Base-by-base conservation (phyloP, 2,888 invertebrate species). In the Drosophila parthenogenetica region DNA sequence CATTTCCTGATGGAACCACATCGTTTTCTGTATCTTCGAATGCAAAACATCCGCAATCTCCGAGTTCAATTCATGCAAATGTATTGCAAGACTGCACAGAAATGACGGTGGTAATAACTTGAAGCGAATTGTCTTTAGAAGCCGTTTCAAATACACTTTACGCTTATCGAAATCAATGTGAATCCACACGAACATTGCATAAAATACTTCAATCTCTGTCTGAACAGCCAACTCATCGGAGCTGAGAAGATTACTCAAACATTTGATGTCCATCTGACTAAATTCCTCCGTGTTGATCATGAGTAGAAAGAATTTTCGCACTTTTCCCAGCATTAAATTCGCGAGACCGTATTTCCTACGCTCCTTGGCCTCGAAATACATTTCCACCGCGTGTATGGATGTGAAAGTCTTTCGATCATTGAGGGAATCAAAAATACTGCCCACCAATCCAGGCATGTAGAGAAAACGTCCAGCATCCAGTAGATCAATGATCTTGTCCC, bases 151-250 rank as follows among this genome's bases (percentile, higher is more conserved):
- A 14, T 19, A 43, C 19, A 19, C 7, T 32, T 35, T 10, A 32
- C 32, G 54, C 8, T 2, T 1, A 3, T 49, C 17, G 13, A 17
- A 1, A 0, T 43, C 43, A 2, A 5, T 3, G 7, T 54, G 43
- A 11, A 43, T 5, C 54, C 54, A 54, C 43, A 35, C 5, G 5
- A 54, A 35, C 3, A 35, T 19, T 0, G 54, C 29, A 32, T 43
- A 54, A n/a, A 54, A 54, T 17, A 54, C 54, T 19, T 54, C 54
- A n/a, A 54, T 43, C 19, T 54, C 54, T 5, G 54, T 10, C 10
- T 54, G 54, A 17, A 35, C 54, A 14, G 8, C 16, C 32, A 54
- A 19, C 0, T 10, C 8, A 3, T 19, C 32, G 0, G 32, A 29
- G 1, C n/a, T 3, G 3, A 54, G 5, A 1, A 54, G 5, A 19